Conservation (phyloP, 2,113 vertebrate species). For the Alexandromys fortis region DNA sequence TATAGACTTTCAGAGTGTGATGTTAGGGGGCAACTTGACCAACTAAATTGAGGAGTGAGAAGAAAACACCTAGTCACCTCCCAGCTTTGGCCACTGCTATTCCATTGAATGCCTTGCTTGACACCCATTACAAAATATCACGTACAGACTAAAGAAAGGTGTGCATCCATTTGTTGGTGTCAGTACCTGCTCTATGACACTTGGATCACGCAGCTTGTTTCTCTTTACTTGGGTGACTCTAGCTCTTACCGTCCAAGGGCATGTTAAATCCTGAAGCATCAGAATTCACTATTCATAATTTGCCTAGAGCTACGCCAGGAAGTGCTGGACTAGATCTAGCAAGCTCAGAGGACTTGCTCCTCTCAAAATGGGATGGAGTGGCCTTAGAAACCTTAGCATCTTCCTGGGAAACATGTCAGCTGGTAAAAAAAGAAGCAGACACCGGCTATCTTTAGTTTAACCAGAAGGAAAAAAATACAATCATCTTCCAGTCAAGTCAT, state of each 20-base stretch:
- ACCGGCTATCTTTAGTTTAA: slow-evolving; percentile 71
- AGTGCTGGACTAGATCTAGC: too few species aligned
- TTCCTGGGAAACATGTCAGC: slow-evolving; percentile 28
- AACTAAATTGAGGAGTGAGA: not conserved
- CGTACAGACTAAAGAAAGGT: slow-evolving; percentile 20
- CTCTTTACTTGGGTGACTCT: slow-evolving; percentile 47
- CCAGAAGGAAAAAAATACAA: slow-evolving; percentile 64
- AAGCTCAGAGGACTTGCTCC: too few species aligned
- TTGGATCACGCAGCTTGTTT: slow-evolving; percentile 45
- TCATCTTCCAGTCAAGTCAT: slow-evolving; percentile 69
- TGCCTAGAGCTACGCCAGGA: too few species aligned
- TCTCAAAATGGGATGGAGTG: too few species aligned
- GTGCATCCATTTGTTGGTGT: not conserved
- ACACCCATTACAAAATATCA: slow-evolving; percentile 25
- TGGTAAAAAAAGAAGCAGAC: slow-evolving; percentile 58
- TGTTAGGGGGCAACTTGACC: not conserved
- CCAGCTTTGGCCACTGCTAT: not conserved
- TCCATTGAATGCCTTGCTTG: slow-evolving; percentile 19
- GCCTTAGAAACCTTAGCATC: too few species aligned
- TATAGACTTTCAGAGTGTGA: not conserved
- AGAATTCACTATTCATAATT: too few species aligned
- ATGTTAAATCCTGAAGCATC: too few species aligned
- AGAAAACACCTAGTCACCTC: not conserved
- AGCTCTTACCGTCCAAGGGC: too few species aligned
- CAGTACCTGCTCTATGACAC: not conserved